phyloP scores from a whole-genome alignment of 2,888 invertebrate genomes.

The Stenoptilia bipunctidactyla region DNA sequence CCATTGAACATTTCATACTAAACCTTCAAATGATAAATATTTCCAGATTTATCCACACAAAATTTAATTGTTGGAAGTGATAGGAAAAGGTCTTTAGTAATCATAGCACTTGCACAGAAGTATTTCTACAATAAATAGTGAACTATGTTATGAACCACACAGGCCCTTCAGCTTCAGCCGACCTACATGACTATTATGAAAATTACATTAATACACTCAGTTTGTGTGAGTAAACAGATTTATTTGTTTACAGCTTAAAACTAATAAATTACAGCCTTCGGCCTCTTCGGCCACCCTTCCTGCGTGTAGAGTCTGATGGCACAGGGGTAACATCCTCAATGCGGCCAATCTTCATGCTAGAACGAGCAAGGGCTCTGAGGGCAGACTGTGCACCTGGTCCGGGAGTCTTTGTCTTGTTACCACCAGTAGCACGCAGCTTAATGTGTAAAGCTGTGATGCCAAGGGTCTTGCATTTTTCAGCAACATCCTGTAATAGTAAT shows the following conservation, averaged over 20 bases:
- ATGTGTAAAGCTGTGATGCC: constrained; percentile 99
- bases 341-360: constrained; percentile 99
- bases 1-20: too few species aligned
- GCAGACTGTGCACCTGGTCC: constrained; percentile 99
- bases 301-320: constrained; percentile 98
- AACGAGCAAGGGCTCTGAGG: constrained; percentile 96
- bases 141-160: too few species aligned
- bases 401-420: constrained; percentile 98
- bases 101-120: too few species aligned
- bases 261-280: constrained; percentile 90
- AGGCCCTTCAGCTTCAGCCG: too few species aligned
- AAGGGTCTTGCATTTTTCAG: constrained; percentile 96
- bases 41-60: too few species aligned
- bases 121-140: too few species aligned
- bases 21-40: too few species aligned
- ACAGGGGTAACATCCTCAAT: constrained; percentile 99
- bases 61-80: too few species aligned
- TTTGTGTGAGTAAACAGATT: constrained; percentile 36
- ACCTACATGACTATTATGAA: too few species aligned
- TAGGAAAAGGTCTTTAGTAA: too few species aligned
- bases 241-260: constrained; percentile 55
- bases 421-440: constrained; percentile 97
- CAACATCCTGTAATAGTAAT: constrained; percentile 96
- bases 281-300: constrained; percentile 99
- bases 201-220: too few species aligned